Conservation (phyloP, 2,888 invertebrate species). For the Seladonia tumulorum region DNA sequence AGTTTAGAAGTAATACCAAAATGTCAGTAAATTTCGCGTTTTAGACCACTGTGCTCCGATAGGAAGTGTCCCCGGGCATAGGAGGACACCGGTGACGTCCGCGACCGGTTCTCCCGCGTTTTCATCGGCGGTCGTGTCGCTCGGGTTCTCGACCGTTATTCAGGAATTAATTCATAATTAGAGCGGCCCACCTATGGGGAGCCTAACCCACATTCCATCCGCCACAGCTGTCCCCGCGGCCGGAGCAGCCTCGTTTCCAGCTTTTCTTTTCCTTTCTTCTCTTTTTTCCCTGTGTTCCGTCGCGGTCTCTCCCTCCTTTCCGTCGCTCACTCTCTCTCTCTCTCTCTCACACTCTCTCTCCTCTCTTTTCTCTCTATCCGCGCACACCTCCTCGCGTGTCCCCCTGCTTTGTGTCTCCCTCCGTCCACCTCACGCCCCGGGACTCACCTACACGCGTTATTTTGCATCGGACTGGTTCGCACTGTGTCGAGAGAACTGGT, state of each 20-base stretch:
- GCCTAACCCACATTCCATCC: conserved; percentile 80
- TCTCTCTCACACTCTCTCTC: not conserved
- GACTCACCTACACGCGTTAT: conserved; percentile 71
- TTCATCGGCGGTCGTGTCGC: conserved; percentile 71
- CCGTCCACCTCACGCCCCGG: conserved; percentile 7
- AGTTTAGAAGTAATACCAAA: too few relatives aligned
- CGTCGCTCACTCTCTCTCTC: not conserved
- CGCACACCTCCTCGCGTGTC: not conserved
- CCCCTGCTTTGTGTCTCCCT: conserved; percentile 2
- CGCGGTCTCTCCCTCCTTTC: not conserved
- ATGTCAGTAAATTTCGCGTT: too few relatives aligned
- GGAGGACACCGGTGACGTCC: conserved; percentile 10
- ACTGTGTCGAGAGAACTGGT: conserved; percentile 45
- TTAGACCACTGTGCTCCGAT: too few relatives aligned
- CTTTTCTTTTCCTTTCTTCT: conserved; percentile 65
- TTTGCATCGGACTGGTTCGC: conserved; percentile 51
- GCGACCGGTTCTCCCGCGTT: conserved; percentile 71
- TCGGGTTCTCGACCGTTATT: conserved; percentile 81
- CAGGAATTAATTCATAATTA: conserved; percentile 83
- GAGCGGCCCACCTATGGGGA: conserved; percentile 78
- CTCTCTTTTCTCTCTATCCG: not conserved
- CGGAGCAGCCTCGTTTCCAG: conserved; percentile 64
- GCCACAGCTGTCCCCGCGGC: conserved; percentile 76
- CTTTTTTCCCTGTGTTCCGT: conserved; percentile 12
- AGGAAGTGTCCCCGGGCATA: not conserved